Conservation (phyloP, 2,113 vertebrate species). For the Crotalus viridis region DNA sequence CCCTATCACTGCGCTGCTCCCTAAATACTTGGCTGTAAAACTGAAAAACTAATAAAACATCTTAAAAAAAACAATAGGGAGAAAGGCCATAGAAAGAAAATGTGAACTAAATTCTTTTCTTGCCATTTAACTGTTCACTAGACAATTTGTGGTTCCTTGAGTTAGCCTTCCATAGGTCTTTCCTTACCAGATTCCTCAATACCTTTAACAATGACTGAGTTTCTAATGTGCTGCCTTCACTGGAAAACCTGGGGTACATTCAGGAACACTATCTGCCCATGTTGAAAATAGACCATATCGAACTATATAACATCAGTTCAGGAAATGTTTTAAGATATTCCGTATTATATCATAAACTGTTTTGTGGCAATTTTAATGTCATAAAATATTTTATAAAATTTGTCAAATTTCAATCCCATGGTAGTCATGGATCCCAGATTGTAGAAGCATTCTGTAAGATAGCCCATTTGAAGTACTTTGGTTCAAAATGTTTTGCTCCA, state of each 20-base stretch:
- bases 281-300: background rate
- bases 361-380: background rate
- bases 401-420: background rate
- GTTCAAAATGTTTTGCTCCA: background rate
- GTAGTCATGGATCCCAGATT: background rate
- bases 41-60: no score
- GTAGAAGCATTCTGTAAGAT: background rate
- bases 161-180: background rate
- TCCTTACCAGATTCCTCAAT: background rate
- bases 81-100: background rate
- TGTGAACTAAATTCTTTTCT: background rate
- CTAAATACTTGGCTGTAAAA: no score
- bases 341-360: background rate
- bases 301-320: background rate
- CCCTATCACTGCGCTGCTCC: no score
- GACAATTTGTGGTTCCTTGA: background rate
- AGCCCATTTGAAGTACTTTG: background rate
- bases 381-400: background rate
- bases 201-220: background rate
- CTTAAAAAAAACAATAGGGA: background rate
- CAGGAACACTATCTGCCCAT: background rate
- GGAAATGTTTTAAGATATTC: background rate
- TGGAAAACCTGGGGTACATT: background rate
- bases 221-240: background rate
- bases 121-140: background rate